Evolutionary conservation across 2,113 vertebrate species (phyloP).

Genomic region (Nycticebus coucang): DNA sequence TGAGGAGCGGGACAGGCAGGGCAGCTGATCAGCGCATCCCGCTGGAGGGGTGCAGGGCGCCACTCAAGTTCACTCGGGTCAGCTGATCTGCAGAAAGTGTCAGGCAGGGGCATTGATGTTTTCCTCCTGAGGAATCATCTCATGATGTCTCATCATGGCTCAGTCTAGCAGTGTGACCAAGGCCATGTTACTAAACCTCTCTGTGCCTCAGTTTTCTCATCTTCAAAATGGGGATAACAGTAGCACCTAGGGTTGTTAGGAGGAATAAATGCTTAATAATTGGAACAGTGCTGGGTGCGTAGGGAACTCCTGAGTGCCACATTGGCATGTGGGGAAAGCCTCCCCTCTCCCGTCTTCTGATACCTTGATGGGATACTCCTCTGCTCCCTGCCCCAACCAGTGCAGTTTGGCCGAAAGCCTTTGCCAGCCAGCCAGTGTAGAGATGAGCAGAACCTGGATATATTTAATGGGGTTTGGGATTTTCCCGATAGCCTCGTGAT

Average conservation of each 20-base stretch:
- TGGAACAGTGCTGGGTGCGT: rapidly evolving
- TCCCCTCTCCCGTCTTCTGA: too few relatives aligned
- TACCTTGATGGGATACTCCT: background rate
- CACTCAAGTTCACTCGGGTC: background rate
- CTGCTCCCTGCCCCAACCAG: too few relatives aligned
- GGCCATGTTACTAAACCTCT: background rate
- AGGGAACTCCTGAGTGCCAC: background rate
- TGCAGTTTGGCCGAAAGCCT: background rate
- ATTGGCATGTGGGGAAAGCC: background rate
- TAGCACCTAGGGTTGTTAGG: background rate
- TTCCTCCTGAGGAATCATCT: background rate
- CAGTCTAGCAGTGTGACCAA: background rate
- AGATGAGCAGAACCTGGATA: background rate
- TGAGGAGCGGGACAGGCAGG: rapidly evolving
- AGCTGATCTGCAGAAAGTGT: background rate
- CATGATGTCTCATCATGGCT: background rate
- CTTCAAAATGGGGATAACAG: background rate
- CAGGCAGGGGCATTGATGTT: background rate
- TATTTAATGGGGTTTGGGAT: background rate
- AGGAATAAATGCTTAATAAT: background rate
- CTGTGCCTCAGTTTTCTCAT: background rate
- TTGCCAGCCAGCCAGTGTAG: background rate
- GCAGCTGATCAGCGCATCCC: background rate
- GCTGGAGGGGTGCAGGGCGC: background rate
- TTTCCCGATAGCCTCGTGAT: background rate